A percentile compares a stretch with the other conserved stretches of the same genome.
Evolutionary conservation across 35 echinoderm and acorn worm genomes (phyloP).

Genomic region (Eucidaris tribuloides): DNA sequence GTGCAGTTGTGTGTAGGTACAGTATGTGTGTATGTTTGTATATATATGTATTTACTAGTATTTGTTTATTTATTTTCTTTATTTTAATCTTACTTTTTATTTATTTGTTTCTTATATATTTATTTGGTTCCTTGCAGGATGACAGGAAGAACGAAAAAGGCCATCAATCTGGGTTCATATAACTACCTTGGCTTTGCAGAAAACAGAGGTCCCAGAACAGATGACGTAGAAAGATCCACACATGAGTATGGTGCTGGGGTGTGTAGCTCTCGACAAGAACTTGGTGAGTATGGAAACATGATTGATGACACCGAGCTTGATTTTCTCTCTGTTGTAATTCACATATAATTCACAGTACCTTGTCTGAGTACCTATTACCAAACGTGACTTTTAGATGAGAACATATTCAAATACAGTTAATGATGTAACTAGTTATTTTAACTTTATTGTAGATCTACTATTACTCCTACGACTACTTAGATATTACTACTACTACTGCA

Average conservation of each 20-base stretch:
- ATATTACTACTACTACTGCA: too few species aligned
- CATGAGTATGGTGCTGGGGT: slow-evolving; percentile 70
- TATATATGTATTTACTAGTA: too few species aligned
- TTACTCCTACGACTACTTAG: too few species aligned
- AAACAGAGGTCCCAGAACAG: slow-evolving; percentile 63
- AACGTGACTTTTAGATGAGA: neutral
- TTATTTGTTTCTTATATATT: neutral
- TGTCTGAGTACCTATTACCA: neutral
- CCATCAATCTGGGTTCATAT: slow-evolving; percentile 89
- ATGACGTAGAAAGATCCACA: slow-evolving; percentile 26
- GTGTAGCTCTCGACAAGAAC: slow-evolving; percentile 84
- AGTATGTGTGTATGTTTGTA: too few species aligned
- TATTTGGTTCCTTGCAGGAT: slow-evolving; percentile 31
- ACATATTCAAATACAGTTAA: neutral
- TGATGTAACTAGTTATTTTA: neutral
- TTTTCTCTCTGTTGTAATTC: neutral
- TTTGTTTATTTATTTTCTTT: too few species aligned
- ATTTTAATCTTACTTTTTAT: neutral
- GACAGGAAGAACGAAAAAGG: slow-evolving; percentile 52
- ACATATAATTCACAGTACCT: neutral
- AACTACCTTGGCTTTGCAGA: slow-evolving; percentile 97
- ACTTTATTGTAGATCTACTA: neutral
- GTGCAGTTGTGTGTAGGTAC: too few species aligned
- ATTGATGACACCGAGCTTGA: neutral
- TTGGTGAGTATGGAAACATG: slow-evolving; percentile 45